phyloP scores from a whole-genome alignment of 2,797 vertebrate genomes.

The Sebastes matsubarae region DNA sequence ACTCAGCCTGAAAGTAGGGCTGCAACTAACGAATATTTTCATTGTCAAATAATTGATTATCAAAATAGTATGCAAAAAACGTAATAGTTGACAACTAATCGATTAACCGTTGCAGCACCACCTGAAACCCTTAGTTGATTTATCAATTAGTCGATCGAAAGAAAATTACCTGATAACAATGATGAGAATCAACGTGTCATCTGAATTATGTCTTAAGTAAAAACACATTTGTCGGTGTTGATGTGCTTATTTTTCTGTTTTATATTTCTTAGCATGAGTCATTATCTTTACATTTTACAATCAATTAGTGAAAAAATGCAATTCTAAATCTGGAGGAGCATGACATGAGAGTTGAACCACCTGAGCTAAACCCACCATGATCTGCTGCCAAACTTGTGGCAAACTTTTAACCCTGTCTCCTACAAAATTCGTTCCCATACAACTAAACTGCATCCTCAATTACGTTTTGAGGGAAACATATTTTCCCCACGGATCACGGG shows the following conservation, averaged over 20 bases:
- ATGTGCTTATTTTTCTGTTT: not conserved
- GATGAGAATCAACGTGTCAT: not conserved
- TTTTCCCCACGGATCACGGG: too few species aligned
- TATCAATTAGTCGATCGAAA: not conserved
- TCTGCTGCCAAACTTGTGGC: not conserved
- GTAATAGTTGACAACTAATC: fast-evolving
- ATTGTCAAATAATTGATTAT: too few species aligned
- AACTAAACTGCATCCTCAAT: too few species aligned
- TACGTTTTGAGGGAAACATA: too few species aligned
- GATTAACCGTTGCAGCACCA: fast-evolving
- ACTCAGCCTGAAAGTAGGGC: not conserved
- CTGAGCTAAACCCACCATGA: not conserved
- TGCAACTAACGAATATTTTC: too few species aligned
- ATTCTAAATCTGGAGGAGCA: not conserved
- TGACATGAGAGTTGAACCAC: not conserved
- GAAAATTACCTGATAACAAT: not conserved
- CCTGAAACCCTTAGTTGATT: not conserved
- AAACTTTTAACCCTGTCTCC: not conserved
- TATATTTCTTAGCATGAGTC: not conserved
- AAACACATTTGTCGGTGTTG: not conserved
- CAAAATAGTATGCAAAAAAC: fast-evolving
- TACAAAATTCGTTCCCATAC: too few species aligned
- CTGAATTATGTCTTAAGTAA: not conserved
- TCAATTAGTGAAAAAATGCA: not conserved
- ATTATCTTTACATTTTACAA: not conserved